Evolutionary conservation across 2,888 invertebrate species (phyloP), one percentile per base, ranked within the genome.

Genomic region (Portevinia maculata): DNA sequence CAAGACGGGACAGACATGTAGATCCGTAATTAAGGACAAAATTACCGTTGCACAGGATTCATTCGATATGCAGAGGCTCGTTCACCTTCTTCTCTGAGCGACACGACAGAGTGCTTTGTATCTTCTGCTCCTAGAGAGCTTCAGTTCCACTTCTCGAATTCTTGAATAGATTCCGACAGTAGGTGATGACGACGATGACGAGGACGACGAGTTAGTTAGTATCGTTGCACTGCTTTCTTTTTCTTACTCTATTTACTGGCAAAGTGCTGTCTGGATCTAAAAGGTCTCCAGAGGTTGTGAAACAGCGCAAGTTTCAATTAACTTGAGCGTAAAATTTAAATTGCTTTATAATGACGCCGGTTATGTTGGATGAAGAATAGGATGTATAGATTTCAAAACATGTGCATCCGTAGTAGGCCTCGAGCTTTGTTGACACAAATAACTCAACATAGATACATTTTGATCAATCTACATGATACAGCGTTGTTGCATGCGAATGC

Each of bases 261-360:
- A 76, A 65, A 76, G 70, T 81, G 76, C 65, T 75, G 34, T 59
- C 65, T 67, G 73, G 73, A 67, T 78, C 67, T 67, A 71, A 75
- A 71, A 57, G 64, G 44, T 78, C 53, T 67, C 55, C 52, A 37
- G 24, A 48, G 71, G 67, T 69, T 78, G 67, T 55, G 55, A 59
- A 74, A 52, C 39, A 73, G 53, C 71, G 78, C 67, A 78, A 73
- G 71, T 73, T 76, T 83, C 83, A 83, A 83, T 83, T 76, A 78
- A 83, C 60, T 67, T 60, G 67, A 78, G 78, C 78, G 71, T 71
- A 83, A 83, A 71, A 83, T 83, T 83, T 78, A 83, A 83, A 83
- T 83, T 83, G 83, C 78, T 78, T 83, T 73, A 78, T 83, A 78
- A 78, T 83, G 71, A 67, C 65, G 37, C 30, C 59, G 52, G 53